Evolutionary conservation across 2,797 vertebrate genomes (phyloP).

Genomic region (Delichon dasypus): DNA sequence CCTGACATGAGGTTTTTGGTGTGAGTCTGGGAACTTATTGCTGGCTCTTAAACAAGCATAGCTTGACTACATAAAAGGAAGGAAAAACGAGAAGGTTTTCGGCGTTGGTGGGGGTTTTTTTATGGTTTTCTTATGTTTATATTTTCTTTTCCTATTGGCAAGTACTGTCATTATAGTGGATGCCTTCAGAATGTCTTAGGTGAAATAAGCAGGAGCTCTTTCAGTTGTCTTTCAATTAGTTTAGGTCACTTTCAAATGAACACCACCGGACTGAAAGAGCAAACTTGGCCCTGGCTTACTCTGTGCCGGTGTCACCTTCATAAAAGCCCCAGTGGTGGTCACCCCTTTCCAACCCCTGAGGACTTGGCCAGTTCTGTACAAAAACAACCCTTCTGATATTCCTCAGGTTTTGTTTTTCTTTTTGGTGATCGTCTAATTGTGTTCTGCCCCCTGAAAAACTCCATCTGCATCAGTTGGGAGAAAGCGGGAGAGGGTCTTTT

Average conservation of each 20-base stretch:
- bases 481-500: background rate
- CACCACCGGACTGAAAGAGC: background rate
- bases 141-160: background rate
- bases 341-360: background rate
- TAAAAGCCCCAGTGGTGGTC: background rate
- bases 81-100: constrained; percentile 17
- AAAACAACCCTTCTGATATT: background rate
- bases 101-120: background rate
- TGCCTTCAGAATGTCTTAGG: background rate
- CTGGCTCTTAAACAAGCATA: constrained; percentile 32
- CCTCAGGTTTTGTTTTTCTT: background rate
- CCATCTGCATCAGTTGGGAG: background rate
- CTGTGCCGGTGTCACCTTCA: background rate
- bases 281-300: background rate
- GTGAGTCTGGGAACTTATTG: background rate
- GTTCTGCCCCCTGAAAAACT: background rate
- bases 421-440: background rate
- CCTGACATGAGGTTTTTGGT: background rate
- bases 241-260: background rate
- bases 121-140: background rate
- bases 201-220: background rate
- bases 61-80: constrained; percentile 28
- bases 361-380: background rate
- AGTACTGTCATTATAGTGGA: background rate
- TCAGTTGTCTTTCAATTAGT: background rate